These are phyloP conservation scores for Oophaga sylvatica DNA, from an alignment of 2,797 vertebrate genomes.

Conservation along the genomic window DNA sequence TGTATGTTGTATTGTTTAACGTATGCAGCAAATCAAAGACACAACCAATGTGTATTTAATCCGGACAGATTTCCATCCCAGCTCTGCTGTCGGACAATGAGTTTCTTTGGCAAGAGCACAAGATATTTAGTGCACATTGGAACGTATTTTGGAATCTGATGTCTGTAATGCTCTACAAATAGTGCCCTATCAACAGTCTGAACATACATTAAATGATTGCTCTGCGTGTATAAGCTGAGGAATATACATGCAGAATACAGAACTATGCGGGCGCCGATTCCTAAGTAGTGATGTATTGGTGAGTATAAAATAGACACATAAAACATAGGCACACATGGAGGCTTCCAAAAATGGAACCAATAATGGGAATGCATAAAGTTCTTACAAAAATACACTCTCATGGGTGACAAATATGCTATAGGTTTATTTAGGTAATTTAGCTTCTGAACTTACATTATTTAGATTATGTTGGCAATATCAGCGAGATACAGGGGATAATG, in stretches of 20 bases:
- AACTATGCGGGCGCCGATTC: neutral
- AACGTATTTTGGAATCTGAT: constrained; percentile 7
- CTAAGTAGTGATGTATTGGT: neutral
- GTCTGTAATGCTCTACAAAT: constrained; percentile 31
- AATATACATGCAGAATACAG: neutral
- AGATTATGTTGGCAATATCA: too few species aligned
- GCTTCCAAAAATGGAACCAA: neutral
- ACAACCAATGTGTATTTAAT: neutral
- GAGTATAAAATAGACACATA: neutral
- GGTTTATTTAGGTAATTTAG: too few species aligned
- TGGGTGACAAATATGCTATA: too few species aligned
- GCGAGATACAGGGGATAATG: too few species aligned
- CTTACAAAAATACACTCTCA: too few species aligned
- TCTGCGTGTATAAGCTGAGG: neutral
- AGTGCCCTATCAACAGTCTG: neutral
- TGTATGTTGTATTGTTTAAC: neutral
- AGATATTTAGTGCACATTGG: constrained; percentile 2
- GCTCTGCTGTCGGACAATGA: constrained; percentile 5
- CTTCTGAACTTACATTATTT: too few species aligned
- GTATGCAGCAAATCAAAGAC: neutral
- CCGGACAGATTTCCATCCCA: neutral
- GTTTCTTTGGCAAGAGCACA: constrained; percentile 6
- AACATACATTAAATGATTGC: neutral
- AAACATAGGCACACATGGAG: neutral
- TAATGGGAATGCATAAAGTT: too few species aligned